phyloP scores from a whole-genome alignment of 2,888 invertebrate genomes.

The Thereva unica region DNA sequence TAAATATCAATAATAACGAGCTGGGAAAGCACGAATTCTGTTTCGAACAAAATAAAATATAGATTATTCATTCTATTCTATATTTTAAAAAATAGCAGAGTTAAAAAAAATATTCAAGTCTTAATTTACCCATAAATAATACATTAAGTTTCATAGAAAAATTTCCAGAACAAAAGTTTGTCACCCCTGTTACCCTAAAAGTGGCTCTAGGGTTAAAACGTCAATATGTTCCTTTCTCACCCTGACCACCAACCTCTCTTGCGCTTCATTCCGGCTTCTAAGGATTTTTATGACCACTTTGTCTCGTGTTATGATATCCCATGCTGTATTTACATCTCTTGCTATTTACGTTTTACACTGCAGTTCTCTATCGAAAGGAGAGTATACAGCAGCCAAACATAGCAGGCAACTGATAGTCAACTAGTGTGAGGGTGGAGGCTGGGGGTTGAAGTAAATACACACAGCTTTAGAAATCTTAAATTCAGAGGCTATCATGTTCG shows the following conservation, averaged over 20 bases:
- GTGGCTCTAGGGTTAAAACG: slow-evolving; percentile 24
- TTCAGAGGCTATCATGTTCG: too few relatives aligned
- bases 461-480: too few relatives aligned
- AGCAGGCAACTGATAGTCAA: not conserved
- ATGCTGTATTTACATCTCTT: slow-evolving; percentile 24
- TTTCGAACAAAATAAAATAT: too few relatives aligned
- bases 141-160: too few relatives aligned
- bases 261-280: not conserved
- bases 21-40: too few relatives aligned
- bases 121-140: too few relatives aligned
- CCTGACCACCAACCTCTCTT: slow-evolving; percentile 1
- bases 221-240: slow-evolving; percentile 21
- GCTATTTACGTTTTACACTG: slow-evolving; percentile 13
- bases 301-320: slow-evolving; percentile 26
- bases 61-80: too few relatives aligned
- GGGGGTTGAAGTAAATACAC: too few relatives aligned
- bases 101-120: too few relatives aligned
- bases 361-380: not conserved
- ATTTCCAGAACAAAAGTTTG: slow-evolving; percentile 5
- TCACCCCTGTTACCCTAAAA: slow-evolving; percentile 23
- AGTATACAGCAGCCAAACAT: not conserved
- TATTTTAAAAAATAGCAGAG: too few relatives aligned
- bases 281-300: slow-evolving; percentile 25
- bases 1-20: too few relatives aligned
- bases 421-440: not conserved